phyloP scores from a whole-genome alignment of 2,797 vertebrate genomes.

The Ispidina picta region DNA sequence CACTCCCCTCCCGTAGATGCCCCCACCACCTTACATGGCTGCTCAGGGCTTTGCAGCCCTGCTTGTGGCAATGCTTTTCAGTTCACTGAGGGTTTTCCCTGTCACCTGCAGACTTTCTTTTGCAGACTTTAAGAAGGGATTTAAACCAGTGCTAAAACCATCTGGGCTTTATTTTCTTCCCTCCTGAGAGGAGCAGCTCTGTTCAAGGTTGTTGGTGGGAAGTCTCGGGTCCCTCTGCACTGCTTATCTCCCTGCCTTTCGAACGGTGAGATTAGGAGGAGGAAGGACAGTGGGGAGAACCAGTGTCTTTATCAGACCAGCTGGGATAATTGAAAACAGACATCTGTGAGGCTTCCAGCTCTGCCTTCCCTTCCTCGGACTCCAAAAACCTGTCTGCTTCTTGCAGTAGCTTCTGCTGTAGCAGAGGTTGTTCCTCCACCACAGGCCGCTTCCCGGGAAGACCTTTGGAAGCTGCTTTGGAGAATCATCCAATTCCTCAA shows the following conservation, averaged over 20 bases:
- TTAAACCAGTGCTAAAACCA: neutral
- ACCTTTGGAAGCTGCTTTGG: neutral
- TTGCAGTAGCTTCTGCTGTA: neutral
- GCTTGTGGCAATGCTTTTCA: neutral
- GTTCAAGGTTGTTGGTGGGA: neutral
- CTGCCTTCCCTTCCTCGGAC: neutral
- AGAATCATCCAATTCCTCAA: neutral
- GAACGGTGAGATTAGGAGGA: neutral
- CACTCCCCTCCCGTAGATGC: accelerated
- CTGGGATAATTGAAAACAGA: neutral
- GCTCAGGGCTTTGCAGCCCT: neutral
- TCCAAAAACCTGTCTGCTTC: neutral
- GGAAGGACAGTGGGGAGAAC: neutral
- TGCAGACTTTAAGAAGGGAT: neutral
- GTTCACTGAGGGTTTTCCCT: neutral
- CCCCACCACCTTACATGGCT: neutral
- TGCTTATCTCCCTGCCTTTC: constrained; percentile 4
- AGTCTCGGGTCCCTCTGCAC: neutral
- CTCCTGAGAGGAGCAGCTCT: neutral
- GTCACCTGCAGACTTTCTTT: constrained; percentile 16
- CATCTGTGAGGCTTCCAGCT: accelerated
- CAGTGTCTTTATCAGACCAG: neutral
- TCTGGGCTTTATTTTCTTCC: neutral
- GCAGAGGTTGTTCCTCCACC: neutral
- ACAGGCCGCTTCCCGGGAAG: neutral